phyloP scores from a whole-genome alignment of 2,888 invertebrate species.

The Leptodirus hochenwartii region DNA sequence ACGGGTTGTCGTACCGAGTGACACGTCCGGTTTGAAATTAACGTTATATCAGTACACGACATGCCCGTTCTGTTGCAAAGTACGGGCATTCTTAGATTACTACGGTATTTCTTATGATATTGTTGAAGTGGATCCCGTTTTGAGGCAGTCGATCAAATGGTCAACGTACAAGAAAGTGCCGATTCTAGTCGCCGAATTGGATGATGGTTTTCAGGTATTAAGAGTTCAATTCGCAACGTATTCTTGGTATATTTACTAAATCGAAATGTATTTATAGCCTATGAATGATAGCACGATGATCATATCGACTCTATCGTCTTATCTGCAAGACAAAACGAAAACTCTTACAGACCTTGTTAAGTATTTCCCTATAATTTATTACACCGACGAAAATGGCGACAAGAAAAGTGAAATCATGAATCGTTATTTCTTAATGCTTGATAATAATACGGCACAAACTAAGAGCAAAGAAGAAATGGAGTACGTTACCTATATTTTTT shows the following conservation, averaged over 20 bases:
- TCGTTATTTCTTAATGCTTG: conserved; percentile 75
- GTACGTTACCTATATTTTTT: too few species aligned
- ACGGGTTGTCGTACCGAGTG: conserved; percentile 40
- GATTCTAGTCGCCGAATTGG: conserved; percentile 59
- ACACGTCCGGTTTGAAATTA: conserved; percentile 52
- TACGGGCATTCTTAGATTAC: conserved; percentile 77
- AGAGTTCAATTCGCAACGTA: too few species aligned
- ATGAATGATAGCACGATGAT: conserved; percentile 90
- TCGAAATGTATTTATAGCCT: conserved; percentile 40
- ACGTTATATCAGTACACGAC: conserved; percentile 92
- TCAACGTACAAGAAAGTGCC: conserved; percentile 91
- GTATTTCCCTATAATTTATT: conserved; percentile 57
- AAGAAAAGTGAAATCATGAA: conserved; percentile 61
- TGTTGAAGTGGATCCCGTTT: conserved; percentile 93
- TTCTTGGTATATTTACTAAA: too few species aligned
- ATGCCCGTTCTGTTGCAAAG: conserved; percentile 96
- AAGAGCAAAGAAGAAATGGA: conserved; percentile 34
- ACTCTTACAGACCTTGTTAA: conserved; percentile 51
- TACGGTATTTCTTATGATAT: conserved; percentile 88
- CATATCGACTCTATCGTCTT: conserved; percentile 70
- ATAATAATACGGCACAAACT: conserved; percentile 31
- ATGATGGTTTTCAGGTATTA: conserved; percentile 49
- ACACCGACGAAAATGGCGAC: conserved; percentile 46
- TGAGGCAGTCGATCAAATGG: conserved; percentile 83
- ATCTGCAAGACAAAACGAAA: conserved; percentile 39